A percentile compares a stretch with the other conserved stretches of the same genome.
Evolutionary conservation across 2,888 invertebrate species (phyloP).

Genomic region (Aleiodes leptofemur): DNA sequence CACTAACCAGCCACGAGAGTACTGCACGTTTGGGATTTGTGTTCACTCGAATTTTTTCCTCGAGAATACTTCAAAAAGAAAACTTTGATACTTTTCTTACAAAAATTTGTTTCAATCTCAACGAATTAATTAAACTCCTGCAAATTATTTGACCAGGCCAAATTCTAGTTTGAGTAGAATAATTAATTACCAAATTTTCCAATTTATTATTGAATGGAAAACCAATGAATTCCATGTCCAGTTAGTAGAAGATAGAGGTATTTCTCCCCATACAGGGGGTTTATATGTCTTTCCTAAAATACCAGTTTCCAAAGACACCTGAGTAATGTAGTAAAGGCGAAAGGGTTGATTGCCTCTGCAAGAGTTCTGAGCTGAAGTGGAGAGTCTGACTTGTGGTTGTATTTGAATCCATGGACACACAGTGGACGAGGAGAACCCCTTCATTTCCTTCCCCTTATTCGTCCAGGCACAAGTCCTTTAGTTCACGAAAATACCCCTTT

Average conservation of each 20-base stretch:
- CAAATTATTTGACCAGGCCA: too few relatives aligned
- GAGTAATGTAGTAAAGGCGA: conserved; percentile 70
- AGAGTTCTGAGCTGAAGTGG: conserved; percentile 63
- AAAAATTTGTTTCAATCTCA: too few relatives aligned
- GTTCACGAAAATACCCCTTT: conserved; percentile 36
- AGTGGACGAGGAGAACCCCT: conserved; percentile 58
- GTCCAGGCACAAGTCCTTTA: conserved; percentile 25
- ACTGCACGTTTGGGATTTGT: too few relatives aligned
- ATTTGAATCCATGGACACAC: conserved; percentile 61
- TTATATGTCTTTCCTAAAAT: conserved; percentile 18
- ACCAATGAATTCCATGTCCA: conserved; percentile 11
- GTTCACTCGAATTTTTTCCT: too few relatives aligned
- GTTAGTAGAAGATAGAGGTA: conserved; percentile 1
- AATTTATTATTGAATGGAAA: conserved; percentile 11
- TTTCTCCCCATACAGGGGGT: conserved; percentile 10
- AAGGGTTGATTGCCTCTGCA: conserved; percentile 71
- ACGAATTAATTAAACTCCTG: too few relatives aligned
- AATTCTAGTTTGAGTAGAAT: too few relatives aligned
- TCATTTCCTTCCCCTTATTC: conserved; percentile 59
- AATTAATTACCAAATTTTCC: conserved; percentile 10
- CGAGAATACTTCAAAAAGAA: too few relatives aligned
- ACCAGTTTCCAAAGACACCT: conserved; percentile 52
- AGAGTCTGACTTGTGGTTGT: conserved; percentile 73
- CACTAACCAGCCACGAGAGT: not conserved
- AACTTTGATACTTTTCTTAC: too few relatives aligned